phyloP scores from a whole-genome alignment of 2,797 vertebrate genomes.

The Alauda arvensis region DNA sequence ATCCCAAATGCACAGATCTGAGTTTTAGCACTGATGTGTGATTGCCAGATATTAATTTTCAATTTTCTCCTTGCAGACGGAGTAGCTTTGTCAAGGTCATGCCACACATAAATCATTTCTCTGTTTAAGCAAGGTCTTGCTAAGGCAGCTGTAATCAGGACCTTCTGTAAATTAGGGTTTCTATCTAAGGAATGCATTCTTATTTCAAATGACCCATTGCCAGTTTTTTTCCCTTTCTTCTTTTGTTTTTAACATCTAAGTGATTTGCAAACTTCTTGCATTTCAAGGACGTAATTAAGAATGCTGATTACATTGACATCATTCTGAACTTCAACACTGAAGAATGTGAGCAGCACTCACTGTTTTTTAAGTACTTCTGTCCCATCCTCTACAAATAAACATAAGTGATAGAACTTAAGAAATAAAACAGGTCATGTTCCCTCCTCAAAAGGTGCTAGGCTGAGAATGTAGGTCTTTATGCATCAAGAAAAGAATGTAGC shows the following conservation, averaged over 20 bases:
- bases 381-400: conserved; percentile 32
- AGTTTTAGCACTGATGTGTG: background rate
- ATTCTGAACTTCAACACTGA: conserved; percentile 14
- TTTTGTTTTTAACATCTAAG: conserved; percentile 5
- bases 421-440: conserved; percentile 13
- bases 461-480: conserved; percentile 14
- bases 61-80: conserved; percentile 15
- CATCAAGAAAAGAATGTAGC: background rate
- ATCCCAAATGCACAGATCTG: background rate
- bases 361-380: conserved; percentile 41
- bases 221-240: background rate
- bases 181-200: conserved; percentile 4
- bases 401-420: conserved; percentile 32
- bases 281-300: conserved; percentile 65
- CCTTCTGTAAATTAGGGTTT: conserved; percentile 49
- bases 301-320: conserved; percentile 53
- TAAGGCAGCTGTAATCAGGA: conserved; percentile 13
- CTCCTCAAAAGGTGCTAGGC: background rate
- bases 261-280: conserved; percentile 43
- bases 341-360: background rate
- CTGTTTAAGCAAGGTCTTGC: conserved; percentile 7
- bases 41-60: conserved; percentile 32
- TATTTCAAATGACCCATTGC: conserved; percentile 27
- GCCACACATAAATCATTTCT: conserved; percentile 19
- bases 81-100: conserved; percentile 41